phyloP scores from a whole-genome alignment of 23 tunicate genomes.

The Trididemnum miniatum region DNA sequence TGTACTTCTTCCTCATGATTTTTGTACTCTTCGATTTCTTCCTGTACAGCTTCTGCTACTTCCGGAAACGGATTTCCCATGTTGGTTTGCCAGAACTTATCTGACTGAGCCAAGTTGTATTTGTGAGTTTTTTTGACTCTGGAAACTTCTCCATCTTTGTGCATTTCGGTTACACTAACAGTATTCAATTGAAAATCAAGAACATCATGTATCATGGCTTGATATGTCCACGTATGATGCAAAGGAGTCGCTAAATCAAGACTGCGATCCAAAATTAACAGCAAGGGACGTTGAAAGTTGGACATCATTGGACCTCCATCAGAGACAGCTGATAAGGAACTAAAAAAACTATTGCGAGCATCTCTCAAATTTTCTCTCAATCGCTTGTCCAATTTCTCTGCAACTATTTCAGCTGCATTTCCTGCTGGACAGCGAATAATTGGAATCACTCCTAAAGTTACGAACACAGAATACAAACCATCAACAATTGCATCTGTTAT shows the following conservation, averaged over 20 bases:
- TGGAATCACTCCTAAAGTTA: slow-evolving; percentile 81
- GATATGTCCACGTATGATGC: slow-evolving; percentile 97
- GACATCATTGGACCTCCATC: slow-evolving; percentile 65
- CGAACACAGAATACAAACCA: slow-evolving; percentile 92
- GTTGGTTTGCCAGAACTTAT: slow-evolving; percentile 88
- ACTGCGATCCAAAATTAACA: slow-evolving; percentile 79
- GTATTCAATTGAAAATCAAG: slow-evolving; percentile 79
- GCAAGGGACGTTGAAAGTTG: slow-evolving; percentile 86
- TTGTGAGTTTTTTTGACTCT: slow-evolving; percentile 57
- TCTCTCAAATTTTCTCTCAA: slow-evolving; percentile 88
- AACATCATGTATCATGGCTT: slow-evolving; percentile 83
- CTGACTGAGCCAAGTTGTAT: slow-evolving; percentile 58
- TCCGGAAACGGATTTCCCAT: slow-evolving; percentile 92
- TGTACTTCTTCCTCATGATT: slow-evolving; percentile 90
- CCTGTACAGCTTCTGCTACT: slow-evolving; percentile 97
- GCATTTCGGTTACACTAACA: slow-evolving; percentile 67
- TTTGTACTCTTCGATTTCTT: slow-evolving; percentile 91
- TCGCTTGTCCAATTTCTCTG: slow-evolving; percentile 78
- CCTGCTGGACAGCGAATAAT: slow-evolving; percentile 93
- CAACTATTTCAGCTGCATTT: slow-evolving; percentile 95
- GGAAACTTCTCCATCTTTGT: slow-evolving; percentile 43
- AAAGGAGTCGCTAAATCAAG: slow-evolving; percentile 93
- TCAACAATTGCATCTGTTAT: slow-evolving; percentile 78
- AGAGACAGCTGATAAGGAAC: slow-evolving; percentile 39
- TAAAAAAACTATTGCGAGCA: slow-evolving; percentile 92